phyloP scores from a whole-genome alignment of 1,140 invertebrate genomes.

The Trichogramma pretiosum region DNA sequence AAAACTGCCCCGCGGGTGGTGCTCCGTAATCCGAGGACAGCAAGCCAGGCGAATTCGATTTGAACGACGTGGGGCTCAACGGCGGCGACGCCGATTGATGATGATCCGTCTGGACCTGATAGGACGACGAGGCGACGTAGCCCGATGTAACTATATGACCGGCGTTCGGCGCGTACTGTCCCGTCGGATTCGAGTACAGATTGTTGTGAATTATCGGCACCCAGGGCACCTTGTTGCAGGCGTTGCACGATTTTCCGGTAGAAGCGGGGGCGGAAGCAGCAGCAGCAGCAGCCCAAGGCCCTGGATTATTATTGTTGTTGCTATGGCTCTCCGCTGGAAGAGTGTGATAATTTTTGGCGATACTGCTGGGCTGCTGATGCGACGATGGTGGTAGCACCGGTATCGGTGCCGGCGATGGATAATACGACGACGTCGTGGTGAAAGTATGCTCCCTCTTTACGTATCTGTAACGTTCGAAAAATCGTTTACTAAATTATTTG shows the following conservation, averaged over 20 bases:
- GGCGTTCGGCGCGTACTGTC: slow-evolving; percentile 8
- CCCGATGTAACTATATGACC: too few species aligned
- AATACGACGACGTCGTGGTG: too few species aligned
- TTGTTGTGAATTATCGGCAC: slow-evolving; percentile 50
- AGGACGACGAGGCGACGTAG: too few species aligned
- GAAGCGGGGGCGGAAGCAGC: background rate
- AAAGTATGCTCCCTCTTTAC: too few species aligned
- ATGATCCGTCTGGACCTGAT: background rate
- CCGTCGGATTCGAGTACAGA: background rate
- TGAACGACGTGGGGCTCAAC: slow-evolving; percentile 25
- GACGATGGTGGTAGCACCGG: background rate
- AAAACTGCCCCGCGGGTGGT: too few species aligned
- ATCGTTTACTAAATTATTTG: too few species aligned
- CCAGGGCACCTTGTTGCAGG: slow-evolving; percentile 71
- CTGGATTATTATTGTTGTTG: too few species aligned
- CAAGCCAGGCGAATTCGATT: background rate
- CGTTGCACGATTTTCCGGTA: slow-evolving; percentile 51
- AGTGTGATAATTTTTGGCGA: too few species aligned
- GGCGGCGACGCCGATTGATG: slow-evolving; percentile 28
- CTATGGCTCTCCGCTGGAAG: too few species aligned
- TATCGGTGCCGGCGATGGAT: background rate
- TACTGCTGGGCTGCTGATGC: too few species aligned
- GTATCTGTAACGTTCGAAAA: too few species aligned
- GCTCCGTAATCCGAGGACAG: background rate
- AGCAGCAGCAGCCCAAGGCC: too few species aligned